phyloP scores from a whole-genome alignment of 1,140 invertebrate species.

The Chrysoperla carnea region DNA sequence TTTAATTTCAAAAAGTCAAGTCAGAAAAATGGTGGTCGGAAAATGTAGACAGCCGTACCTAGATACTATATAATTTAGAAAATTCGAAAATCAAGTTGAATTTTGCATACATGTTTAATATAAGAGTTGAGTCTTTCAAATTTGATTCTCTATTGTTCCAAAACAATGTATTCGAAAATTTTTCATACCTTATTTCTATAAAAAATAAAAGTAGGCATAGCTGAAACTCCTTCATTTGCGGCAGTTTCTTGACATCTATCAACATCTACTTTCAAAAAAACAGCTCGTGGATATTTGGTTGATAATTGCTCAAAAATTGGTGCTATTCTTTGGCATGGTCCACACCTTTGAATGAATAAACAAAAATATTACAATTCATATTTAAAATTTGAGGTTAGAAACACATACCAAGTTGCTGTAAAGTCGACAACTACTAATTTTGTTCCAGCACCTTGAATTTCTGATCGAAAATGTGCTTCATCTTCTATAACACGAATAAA shows the following conservation, averaged over 20 bases:
- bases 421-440: slow-evolving; percentile 92
- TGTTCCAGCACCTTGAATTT: slow-evolving; percentile 58
- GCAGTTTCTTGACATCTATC: slow-evolving; percentile 78
- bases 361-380: too few relatives aligned
- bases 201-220: slow-evolving; percentile 97
- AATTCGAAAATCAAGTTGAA: too few relatives aligned
- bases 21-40: too few relatives aligned
- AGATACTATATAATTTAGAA: too few relatives aligned
- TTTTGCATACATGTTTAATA: too few relatives aligned
- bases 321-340: slow-evolving; percentile 84
- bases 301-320: slow-evolving; percentile 79
- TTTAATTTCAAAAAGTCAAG: too few relatives aligned
- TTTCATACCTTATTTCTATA: slow-evolving; percentile 60
- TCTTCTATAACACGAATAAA: slow-evolving; percentile 34
- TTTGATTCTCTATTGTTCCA: too few relatives aligned
- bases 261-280: slow-evolving; percentile 93
- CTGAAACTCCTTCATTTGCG: slow-evolving; percentile 64
- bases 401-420: slow-evolving; percentile 67
- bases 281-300: slow-evolving; percentile 65
- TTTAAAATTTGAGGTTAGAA: slow-evolving; percentile 4
- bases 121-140: too few relatives aligned
- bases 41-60: too few relatives aligned
- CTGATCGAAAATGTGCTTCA: slow-evolving; percentile 66
- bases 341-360: slow-evolving; percentile 49
- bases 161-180: too few relatives aligned